A percentile compares a stretch with the other conserved stretches of the same genome.
These are phyloP conservation scores for Origma solitaria DNA, from an alignment of 2,113 vertebrate genomes.

Conservation along the genomic window DNA sequence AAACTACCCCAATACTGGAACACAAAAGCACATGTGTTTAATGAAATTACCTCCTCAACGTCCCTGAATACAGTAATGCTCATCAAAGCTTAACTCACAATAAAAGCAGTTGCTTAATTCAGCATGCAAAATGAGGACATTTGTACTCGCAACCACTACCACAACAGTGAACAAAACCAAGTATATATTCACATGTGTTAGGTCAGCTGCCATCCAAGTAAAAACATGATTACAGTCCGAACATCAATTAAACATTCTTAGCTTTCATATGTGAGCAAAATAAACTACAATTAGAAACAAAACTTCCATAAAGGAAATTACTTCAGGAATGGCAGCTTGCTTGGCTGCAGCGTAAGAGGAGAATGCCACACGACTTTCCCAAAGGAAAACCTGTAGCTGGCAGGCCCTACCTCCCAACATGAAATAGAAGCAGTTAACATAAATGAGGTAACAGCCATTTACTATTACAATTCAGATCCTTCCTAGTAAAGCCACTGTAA, in stretches of 20 bases:
- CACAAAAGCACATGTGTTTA: not conserved
- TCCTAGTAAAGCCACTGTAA: not conserved
- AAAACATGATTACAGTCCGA: not conserved
- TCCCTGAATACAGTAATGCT: not conserved
- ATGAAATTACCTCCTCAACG: not conserved
- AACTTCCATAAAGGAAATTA: not conserved
- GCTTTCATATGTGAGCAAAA: not conserved
- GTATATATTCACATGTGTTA: rapidly evolving
- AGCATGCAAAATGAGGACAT: not conserved
- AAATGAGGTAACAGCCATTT: not conserved
- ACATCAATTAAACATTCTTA: not conserved
- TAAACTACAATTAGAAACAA: not conserved
- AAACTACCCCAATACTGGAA: not conserved
- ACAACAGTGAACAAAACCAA: not conserved
- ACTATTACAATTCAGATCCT: not conserved
- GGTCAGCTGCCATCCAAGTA: not conserved
- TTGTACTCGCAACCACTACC: not conserved
- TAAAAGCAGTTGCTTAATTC: not conserved
- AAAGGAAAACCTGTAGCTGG: not conserved
- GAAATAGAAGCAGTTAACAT: not conserved
- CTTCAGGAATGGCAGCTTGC: not conserved
- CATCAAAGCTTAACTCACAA: not conserved
- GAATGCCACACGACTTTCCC: not conserved
- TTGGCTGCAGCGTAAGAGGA: not conserved
- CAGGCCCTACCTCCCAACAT: not conserved